These are phyloP conservation scores for Collichthys lucidus DNA, from an alignment of 2,113 vertebrate genomes.

Conservation along the genomic window DNA sequence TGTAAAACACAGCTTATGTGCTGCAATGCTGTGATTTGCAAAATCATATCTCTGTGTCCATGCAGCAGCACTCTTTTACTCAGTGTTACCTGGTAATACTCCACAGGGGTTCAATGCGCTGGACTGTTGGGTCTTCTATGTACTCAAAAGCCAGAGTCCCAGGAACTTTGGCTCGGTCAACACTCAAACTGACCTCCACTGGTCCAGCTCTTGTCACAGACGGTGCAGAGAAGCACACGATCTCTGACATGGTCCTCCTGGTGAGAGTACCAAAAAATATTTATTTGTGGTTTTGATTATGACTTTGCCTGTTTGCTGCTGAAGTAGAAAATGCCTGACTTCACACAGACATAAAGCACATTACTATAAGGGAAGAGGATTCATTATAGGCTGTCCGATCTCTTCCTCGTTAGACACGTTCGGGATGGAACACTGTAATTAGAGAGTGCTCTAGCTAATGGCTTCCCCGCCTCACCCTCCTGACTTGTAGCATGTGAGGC, in stretches of 20 bases:
- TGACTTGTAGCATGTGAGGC: slow-evolving; percentile 60
- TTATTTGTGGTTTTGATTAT: slow-evolving; percentile 53
- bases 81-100: slow-evolving; percentile 91
- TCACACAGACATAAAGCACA: slow-evolving; percentile 47
- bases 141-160: slow-evolving; percentile 90
- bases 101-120: slow-evolving; percentile 93
- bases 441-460: slow-evolving; percentile 71
- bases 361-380: slow-evolving; percentile 40
- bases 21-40: background rate
- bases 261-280: slow-evolving; percentile 14
- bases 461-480: slow-evolving; percentile 58
- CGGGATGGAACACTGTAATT: slow-evolving; percentile 71
- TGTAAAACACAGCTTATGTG: slow-evolving; percentile 1
- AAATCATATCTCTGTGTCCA: background rate
- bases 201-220: slow-evolving; percentile 87
- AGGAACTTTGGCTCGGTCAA: slow-evolving; percentile 89
- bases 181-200: slow-evolving; percentile 87
- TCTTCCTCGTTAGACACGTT: slow-evolving; percentile 66
- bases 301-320: slow-evolving; percentile 32
- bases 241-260: slow-evolving; percentile 91
- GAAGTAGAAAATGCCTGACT: slow-evolving; percentile 44
- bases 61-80: background rate
- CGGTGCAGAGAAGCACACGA: slow-evolving; percentile 90
- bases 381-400: slow-evolving; percentile 61
- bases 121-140: slow-evolving; percentile 93